These are phyloP conservation scores for Setipinna tenuifilis DNA, from an alignment of 2,797 vertebrate genomes.

Conservation along the genomic window DNA sequence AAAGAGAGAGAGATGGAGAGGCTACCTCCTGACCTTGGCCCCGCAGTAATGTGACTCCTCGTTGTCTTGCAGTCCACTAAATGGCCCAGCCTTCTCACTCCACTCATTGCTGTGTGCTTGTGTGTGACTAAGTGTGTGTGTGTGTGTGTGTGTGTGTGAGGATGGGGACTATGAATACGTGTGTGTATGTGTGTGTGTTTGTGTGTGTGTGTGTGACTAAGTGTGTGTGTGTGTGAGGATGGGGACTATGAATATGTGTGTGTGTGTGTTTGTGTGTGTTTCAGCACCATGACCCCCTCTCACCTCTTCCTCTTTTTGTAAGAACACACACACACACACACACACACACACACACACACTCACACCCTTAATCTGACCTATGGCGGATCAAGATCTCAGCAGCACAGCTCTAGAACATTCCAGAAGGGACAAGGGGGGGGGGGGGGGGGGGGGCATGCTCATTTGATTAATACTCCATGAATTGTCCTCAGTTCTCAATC, in stretches of 20 bases:
- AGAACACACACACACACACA: no score
- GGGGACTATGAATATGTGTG: not conserved
- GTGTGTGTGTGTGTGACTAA: conserved; percentile 12
- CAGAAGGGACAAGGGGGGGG: no score
- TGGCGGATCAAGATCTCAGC: not conserved
- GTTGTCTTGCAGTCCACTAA: conserved; percentile 47
- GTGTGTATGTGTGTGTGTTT: conserved; percentile 33
- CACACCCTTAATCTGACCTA: not conserved
- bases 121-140: not conserved
- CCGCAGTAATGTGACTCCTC: conserved; percentile 51
- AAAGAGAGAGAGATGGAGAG: conserved; percentile 69
- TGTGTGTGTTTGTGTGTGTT: not conserved
- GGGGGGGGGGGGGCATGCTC: not conserved
- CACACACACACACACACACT: not conserved
- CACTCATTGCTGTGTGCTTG: conserved; percentile 60
- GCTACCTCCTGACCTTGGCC: conserved; percentile 72
- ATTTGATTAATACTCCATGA: not conserved
- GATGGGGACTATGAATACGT: no score
- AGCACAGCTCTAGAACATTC: not conserved
- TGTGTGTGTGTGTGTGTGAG: not conserved
- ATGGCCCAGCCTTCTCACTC: conserved; percentile 41
- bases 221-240: not conserved
- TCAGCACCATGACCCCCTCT: no score
- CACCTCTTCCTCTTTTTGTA: no score
- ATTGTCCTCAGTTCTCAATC: conserved; percentile 58